Evolutionary conservation across 2,797 vertebrate species (phyloP).

Genomic region (Cyprinella venusta): DNA sequence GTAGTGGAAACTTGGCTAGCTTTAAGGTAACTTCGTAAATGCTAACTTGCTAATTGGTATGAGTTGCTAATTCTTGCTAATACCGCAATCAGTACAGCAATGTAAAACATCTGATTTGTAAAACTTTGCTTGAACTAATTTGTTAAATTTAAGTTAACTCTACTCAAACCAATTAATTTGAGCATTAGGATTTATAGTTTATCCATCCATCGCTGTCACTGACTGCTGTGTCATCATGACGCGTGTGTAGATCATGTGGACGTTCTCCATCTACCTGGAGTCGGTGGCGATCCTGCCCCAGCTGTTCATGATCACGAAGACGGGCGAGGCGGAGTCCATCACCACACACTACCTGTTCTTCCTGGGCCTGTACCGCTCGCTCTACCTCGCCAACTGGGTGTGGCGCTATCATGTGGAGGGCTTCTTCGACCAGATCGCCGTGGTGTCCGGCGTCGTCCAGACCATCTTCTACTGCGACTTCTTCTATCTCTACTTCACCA

Average conservation of each 20-base stretch:
- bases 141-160: no score
- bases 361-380: slow-evolving; percentile 89
- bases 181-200: no score
- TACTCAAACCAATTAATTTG: no score
- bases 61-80: no score
- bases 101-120: no score
- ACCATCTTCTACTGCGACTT: slow-evolving; percentile 98
- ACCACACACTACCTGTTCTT: slow-evolving; percentile 97
- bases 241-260: slow-evolving; percentile 88
- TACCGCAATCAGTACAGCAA: no score
- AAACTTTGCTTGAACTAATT: no score
- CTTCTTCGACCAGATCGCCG: slow-evolving; percentile 92
- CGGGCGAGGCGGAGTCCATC: slow-evolving; percentile 93
- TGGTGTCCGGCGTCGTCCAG: slow-evolving; percentile 94
- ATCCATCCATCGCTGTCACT: neutral
- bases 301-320: slow-evolving; percentile 98
- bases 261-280: slow-evolving; percentile 97
- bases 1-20: no score
- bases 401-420: slow-evolving; percentile 92
- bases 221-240: neutral
- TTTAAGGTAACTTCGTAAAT: no score
- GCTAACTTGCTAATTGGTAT: no score
- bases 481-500: slow-evolving; percentile 95
- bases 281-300: slow-evolving; percentile 94
- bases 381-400: slow-evolving; percentile 96